Base-by-base conservation (phyloP, 2,888 invertebrate genomes). In the Ommatoiulus sabulosus region DNA sequence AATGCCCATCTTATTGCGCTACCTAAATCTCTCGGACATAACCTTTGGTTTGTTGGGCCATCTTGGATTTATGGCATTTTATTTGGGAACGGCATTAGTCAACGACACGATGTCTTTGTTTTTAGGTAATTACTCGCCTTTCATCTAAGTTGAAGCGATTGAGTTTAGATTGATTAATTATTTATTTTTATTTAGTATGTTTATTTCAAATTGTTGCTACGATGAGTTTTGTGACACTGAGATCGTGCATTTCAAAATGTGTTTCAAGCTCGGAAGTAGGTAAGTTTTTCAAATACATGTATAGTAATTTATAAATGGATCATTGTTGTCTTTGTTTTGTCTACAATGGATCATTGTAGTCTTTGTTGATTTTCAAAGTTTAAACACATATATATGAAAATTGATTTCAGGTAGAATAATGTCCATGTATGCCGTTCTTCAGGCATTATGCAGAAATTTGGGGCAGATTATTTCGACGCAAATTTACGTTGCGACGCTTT, bases 71-170 rank as follows among this genome's bases (percentile, higher is more conserved):
- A 88, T 88, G 24, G 88, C 84, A 6, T 88, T 88, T 88, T 88
- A 88, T 24, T 46, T 88, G n/a, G 80, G 72, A 80, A 88, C 88
- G 1, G 88, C 88, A n/a, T 88, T 88, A 48, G 88, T 84, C 12
- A 84, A 24, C 4, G 48, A 44, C 24, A 84, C 84, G 3, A 3
- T 44, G 44, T n/a, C 88, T 12, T 44, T 88, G 80, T 88, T 72
- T 84, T 43, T 46, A 84, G 84, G 88, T 88, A 88, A 63, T 24
- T 24, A 86, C n/a, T 15, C 84, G 24, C 24, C 84, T 17, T 2
- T 84, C n/a, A n/a, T n/a, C n/a, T n/a, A n/a, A n/a, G n/a, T n/a
- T n/a, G n/a, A n/a, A n/a, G n/a, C n/a, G n/a, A n/a, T n/a, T n/a
- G n/a, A n/a, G n/a, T n/a, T n/a, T n/a, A n/a, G n/a, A n/a, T n/a